phyloP scores from a whole-genome alignment of 2,888 invertebrate species.

The Drosophila nr. fundita region DNA sequence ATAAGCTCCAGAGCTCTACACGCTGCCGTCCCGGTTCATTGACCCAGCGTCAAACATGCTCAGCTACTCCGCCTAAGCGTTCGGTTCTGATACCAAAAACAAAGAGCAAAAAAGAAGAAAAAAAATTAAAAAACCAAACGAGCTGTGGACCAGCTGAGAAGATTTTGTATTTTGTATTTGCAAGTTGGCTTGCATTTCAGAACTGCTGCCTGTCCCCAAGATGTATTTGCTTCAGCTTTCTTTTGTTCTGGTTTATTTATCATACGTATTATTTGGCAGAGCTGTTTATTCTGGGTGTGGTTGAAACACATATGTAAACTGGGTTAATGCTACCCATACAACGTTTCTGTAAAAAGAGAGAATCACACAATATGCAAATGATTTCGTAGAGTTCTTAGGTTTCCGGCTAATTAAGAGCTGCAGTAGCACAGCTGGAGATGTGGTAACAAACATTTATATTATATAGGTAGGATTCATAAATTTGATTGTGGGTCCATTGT shows the following conservation, averaged over 20 bases:
- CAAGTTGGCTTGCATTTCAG: conserved; percentile 51
- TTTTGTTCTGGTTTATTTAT: conserved; percentile 50
- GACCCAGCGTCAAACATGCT: conserved; percentile 33
- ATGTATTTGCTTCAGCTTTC: conserved; percentile 52
- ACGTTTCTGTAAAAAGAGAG: conserved; percentile 46
- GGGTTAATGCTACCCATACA: conserved; percentile 68
- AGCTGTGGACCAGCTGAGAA: conserved; percentile 38
- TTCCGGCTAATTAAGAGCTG: conserved; percentile 9
- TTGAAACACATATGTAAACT: conserved; percentile 56
- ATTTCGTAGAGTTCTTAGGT: conserved; percentile 30
- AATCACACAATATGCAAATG: conserved; percentile 62
- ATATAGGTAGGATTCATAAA: conserved; percentile 25
- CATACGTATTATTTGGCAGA: conserved; percentile 37
- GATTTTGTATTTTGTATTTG: conserved; percentile 53
- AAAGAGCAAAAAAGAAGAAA: neutral
- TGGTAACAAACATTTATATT: conserved; percentile 13
- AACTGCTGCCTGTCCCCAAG: conserved; percentile 20
- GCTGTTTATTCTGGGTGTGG: conserved; percentile 61
- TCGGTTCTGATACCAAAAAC: conserved; percentile 9
- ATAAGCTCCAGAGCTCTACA: conserved; percentile 17
- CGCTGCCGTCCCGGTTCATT: conserved; percentile 39
- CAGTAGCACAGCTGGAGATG: conserved; percentile 9
- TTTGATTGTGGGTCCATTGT: conserved; percentile 18
- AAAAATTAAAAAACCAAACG: conserved; percentile 5
- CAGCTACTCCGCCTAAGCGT: conserved; percentile 27